Base-by-base conservation (phyloP, 2,113 vertebrate species). In the Empidonax alnorum region DNA sequence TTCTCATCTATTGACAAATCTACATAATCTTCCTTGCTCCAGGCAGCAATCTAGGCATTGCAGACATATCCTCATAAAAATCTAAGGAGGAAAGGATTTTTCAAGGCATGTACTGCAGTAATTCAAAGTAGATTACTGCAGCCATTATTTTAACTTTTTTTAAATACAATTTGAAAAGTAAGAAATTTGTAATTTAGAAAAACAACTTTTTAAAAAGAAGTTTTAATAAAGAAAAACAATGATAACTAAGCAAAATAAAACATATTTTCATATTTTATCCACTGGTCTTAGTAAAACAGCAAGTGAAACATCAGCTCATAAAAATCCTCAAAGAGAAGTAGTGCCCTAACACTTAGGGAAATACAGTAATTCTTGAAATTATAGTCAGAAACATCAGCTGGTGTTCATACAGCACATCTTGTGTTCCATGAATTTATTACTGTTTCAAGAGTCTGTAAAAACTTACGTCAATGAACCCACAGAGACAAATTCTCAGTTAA, bases 1-100 rank as follows among this genome's bases (percentile, higher is more conserved):
- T 78, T 90, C 84, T 90, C 56, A 59, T 88, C 63, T 87, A 24
- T 14, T 91, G 69, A 94, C 84, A 94, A 84, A 93, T 91, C 85
- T 93, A 90, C 79, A 86, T 92, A 81, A 95, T 91, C 71, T 83
- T 88, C 89, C 65, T 84, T 79, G 47, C 94, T 94, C 56, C 49
- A 81, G 73, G 87, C 93, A 93, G 85, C 85, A 90, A 56, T 95
- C 47, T 80, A 78, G 66, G 59, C 62, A 73, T 30, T 90, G 76
- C 88, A 94, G 68, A 75, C 53, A 61, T 16, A 62, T 3, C 53
- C 67, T 86, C n/a, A 47, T 85, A 93, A 96, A 90, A 95, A 94
- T 28, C 39, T 39, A 59, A 53, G 44, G 2, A 78, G 39, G 28
- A 72, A 66, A 81, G 61, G 41, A 50, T 68, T 69, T 94, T 90